These are phyloP conservation scores for Pectinophora gossypiella DNA, from an alignment of 1,140 invertebrate genomes.

Conservation along the genomic window DNA sequence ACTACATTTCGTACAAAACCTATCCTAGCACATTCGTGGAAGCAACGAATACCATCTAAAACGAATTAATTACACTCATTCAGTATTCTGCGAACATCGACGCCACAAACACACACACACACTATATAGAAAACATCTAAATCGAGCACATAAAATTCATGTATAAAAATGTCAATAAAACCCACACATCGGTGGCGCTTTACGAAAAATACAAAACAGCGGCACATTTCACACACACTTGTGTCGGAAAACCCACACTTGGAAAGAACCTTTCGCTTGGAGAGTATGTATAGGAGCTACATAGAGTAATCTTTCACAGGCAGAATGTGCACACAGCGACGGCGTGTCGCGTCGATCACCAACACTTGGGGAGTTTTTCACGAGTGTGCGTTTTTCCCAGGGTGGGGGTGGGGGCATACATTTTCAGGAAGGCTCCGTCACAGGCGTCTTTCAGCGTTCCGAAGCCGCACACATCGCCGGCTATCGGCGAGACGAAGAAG, in stretches of 20 bases:
- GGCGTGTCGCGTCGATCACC: conserved; percentile 16
- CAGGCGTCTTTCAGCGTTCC: conserved; percentile 69
- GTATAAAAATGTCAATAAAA: conserved; percentile 70
- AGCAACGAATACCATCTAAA: conserved; percentile 31
- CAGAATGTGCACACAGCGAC: conserved; percentile 31
- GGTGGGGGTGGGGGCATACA: conserved; percentile 35
- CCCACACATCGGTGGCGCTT: conserved; percentile 26
- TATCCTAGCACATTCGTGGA: conserved; percentile 2
- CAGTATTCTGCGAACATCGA: conserved; percentile 41
- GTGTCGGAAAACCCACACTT: conserved; percentile 25
- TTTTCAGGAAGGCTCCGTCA: conserved; percentile 67
- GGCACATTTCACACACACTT: conserved; percentile 18
- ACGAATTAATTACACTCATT: conserved; percentile 60
- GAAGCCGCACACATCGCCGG: conserved; percentile 62
- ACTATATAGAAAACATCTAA: conserved; percentile 30
- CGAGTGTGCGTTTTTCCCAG: conserved; percentile 33
- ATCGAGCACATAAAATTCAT: conserved; percentile 51
- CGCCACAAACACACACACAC: conserved; percentile 17
- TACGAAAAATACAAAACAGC: conserved; percentile 42
- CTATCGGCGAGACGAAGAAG: conserved; percentile 70
- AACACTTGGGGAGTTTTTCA: conserved; percentile 46
- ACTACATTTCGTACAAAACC: conserved; percentile 15
- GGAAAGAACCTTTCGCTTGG: conserved; percentile 31
- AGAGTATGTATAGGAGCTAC: conserved; percentile 39
- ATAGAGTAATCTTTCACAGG: conserved; percentile 52